Evolutionary conservation across 2,797 vertebrate genomes (phyloP), one percentile per base, ranked within the genome.

Genomic region (Pipistrellus pipistrellus): DNA sequence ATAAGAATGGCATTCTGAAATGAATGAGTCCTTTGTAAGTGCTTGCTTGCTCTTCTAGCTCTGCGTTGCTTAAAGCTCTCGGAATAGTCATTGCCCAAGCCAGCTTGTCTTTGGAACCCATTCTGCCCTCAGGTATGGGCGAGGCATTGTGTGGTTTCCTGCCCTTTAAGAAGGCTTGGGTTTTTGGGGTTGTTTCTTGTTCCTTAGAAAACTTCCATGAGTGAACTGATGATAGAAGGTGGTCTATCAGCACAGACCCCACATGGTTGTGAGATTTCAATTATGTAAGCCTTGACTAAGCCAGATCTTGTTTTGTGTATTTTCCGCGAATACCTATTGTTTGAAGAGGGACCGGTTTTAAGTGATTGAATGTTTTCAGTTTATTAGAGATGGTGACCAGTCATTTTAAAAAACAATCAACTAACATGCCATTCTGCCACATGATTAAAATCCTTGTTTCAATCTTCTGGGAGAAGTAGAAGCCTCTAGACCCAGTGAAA

Each of bases 401-500:
- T 81, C 69, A 57, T 59, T 96, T 96, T 23, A 30, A 8, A 38
- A 87, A 91, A 57, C 35, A 95, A 71, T 8, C 44, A 53, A 30
- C 76, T 46, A 66, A 32, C 9, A 18, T 76, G 35, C 13, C 11
- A 21, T 90, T 71, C 23, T 82, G 21, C 64, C 27, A 38, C 25
- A n/a, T 27, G 23, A n/a, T 62, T 85, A 35, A 78, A 82, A 41
- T 38, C 21, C 38, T 71, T 69, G 20, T 46, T 88, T 69, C 32
- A 46, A 12, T 35, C 35, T 76, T 51, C 18, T 84, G 88, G 88
- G 81, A 80, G 68, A 85, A 88, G 53, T 59, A 30, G 87, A 90
- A 44, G 15, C 38, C 44, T 83, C 17, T 64, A 57, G 72, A 69
- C 25, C 8, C 44, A 62, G 13, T n/a, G 69, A 82, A 72, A 41